Percentiles rank a stretch among this genome's conserved stretches.
phyloP scores from a whole-genome alignment of 2,888 invertebrate species.

The Drosophila subquinaria region DNA sequence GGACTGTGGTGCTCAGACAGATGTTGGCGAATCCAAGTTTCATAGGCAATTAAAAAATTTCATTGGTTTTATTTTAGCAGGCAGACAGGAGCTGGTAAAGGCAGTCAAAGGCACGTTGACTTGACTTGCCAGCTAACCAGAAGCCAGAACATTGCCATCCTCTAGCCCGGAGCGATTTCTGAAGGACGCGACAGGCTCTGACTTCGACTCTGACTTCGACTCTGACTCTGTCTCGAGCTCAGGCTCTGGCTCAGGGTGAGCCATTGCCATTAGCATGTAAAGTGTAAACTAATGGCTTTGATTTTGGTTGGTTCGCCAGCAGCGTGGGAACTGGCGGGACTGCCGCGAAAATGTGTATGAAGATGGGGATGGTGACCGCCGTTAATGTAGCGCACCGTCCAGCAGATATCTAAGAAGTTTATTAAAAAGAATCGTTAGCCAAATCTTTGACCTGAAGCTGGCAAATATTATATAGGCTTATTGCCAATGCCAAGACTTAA shows the following conservation, averaged over 20 bases:
- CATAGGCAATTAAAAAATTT: constrained; percentile 80
- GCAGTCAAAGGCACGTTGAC: not conserved
- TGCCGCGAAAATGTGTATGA: constrained; percentile 2
- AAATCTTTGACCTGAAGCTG: constrained; percentile 13
- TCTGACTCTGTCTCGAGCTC: not conserved
- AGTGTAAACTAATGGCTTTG: constrained; percentile 84
- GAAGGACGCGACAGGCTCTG: constrained; percentile 48
- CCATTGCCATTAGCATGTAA: constrained; percentile 80
- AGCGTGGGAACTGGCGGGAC: constrained; percentile 76
- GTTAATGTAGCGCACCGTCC: constrained; percentile 28
- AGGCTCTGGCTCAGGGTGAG: constrained; percentile 12
- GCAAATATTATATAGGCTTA: constrained; percentile 27
- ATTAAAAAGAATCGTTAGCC: constrained; percentile 60
- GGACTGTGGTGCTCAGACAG: constrained; percentile 25
- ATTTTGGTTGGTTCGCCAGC: constrained; percentile 58
- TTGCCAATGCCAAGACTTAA: constrained; percentile 18
- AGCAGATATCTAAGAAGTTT: constrained; percentile 62
- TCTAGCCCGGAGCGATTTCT: constrained; percentile 34
- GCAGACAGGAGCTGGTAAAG: constrained; percentile 10
- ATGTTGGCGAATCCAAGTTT: constrained; percentile 49
- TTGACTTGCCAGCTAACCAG: constrained; percentile 43
- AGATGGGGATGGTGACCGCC: constrained; percentile 4
- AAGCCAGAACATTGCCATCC: constrained; percentile 47
- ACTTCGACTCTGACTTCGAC: not conserved
- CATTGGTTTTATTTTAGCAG: constrained; percentile 75